Evolutionary conservation across 2,113 vertebrate genomes (phyloP), one percentile per base, ranked within the genome.

Genomic region (Rallus limicola): DNA sequence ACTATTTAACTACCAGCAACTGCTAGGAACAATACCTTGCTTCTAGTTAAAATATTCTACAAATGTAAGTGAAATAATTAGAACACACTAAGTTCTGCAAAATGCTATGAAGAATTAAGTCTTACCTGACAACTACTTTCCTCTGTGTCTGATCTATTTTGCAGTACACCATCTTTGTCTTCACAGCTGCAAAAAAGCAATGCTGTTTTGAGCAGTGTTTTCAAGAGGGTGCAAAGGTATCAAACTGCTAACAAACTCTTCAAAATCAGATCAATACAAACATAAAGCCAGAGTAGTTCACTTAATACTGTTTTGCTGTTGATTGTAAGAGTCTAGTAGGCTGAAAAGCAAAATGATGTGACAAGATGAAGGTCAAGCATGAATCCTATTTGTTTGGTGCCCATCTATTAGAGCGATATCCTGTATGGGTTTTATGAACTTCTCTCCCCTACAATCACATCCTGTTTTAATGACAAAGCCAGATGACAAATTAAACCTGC

Each of bases 161-260:
- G 98, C 99, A 99, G 97, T 99, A 99, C 29, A 99, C 99, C 99
- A 99, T 99, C 98, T 99, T 99, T 94, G 99, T 99, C 97, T 99
- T 98, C 88, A 99, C 99, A 83, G 99, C 99, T 99, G 91, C 86
- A 98, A 98, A 84, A 92, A 71, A 79, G 19, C 86, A 92, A 83
- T 24, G 29, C 26, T 85, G 38, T 82, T 87, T 92, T 75, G 56
- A 90, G 72, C 36, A 91, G 62, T 55, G 46, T 86, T 71, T 84
- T 84, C 56, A 95, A 76, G 46, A n/a, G 10, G 56, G 7, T 42
- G 42, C 65, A 80, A 50, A 86, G 64, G 72, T 62, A 79, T 63
- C 74, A 85, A 92, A 79, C 68, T 34, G 44, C 76, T 65, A 28
- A 65, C 88, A 78, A 87, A 6, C 6, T 36, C 33, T 53, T 91